phyloP scores from a whole-genome alignment of 2,797 vertebrate genomes.

The Basileuterus tristriatus region DNA sequence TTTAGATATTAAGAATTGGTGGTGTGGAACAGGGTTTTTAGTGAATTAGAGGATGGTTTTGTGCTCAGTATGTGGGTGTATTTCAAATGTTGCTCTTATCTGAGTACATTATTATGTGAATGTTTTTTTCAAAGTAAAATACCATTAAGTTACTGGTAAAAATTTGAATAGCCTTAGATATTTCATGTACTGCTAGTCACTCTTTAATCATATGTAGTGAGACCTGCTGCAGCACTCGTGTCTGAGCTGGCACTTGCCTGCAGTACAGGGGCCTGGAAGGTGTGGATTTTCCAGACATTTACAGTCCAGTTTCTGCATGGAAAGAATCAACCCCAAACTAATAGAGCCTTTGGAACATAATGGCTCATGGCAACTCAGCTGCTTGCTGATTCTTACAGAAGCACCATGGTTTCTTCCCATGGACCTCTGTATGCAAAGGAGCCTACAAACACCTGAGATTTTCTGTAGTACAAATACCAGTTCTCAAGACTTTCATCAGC shows the following conservation, averaged over 20 bases:
- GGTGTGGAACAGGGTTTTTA: not conserved
- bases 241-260: not conserved
- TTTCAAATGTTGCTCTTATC: not conserved
- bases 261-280: accelerated
- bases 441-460: not conserved
- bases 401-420: not conserved
- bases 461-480: not conserved
- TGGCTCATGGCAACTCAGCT: not conserved
- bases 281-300: not conserved
- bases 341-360: not conserved
- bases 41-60: not conserved
- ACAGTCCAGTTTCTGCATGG: not conserved
- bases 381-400: not conserved
- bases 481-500: not conserved
- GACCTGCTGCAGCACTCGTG: accelerated
- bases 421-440: not conserved
- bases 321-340: not conserved
- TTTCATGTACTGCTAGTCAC: not conserved
- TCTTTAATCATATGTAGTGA: accelerated
- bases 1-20: not conserved
- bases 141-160: not conserved
- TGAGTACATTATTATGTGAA: not conserved
- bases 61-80: not conserved
- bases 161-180: not conserved
- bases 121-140: not conserved